These are phyloP conservation scores for Drosophila paulistorum DNA, from an alignment of 1,140 invertebrate genomes.

Conservation along the genomic window DNA sequence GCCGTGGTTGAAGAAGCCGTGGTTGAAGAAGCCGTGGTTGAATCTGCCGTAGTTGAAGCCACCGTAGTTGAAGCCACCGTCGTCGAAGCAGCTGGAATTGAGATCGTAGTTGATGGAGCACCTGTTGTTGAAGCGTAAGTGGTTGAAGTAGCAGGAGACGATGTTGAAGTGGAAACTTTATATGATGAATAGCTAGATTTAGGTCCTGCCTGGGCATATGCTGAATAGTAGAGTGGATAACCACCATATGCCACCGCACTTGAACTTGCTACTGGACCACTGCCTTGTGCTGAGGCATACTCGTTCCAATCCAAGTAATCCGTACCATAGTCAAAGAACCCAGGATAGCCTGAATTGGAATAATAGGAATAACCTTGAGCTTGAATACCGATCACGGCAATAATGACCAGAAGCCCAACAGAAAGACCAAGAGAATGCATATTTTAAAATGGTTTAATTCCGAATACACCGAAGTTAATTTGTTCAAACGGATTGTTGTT, in stretches of 20 bases:
- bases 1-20: neutral
- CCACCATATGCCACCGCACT: neutral
- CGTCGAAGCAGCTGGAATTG: neutral
- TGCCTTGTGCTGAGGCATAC: neutral
- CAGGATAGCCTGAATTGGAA: neutral
- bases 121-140: neutral
- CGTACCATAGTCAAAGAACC: neutral
- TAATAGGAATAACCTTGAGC: neutral
- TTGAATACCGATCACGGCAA: neutral
- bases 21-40: neutral
- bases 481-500: neutral
- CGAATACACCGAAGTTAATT: neutral
- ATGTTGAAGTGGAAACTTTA: no score
- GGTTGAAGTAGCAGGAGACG: neutral
- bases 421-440: neutral
- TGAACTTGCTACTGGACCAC: neutral
- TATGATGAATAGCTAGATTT: neutral
- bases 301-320: conserved; percentile 2
- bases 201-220: neutral
- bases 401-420: neutral
- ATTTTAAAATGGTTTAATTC: neutral
- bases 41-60: neutral
- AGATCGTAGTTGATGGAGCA: no score
- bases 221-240: neutral
- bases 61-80: neutral